Evolutionary conservation across 2,797 vertebrate genomes (phyloP), one percentile per base, ranked within the genome.

Genomic region (Crocidura indochinensis): DNA sequence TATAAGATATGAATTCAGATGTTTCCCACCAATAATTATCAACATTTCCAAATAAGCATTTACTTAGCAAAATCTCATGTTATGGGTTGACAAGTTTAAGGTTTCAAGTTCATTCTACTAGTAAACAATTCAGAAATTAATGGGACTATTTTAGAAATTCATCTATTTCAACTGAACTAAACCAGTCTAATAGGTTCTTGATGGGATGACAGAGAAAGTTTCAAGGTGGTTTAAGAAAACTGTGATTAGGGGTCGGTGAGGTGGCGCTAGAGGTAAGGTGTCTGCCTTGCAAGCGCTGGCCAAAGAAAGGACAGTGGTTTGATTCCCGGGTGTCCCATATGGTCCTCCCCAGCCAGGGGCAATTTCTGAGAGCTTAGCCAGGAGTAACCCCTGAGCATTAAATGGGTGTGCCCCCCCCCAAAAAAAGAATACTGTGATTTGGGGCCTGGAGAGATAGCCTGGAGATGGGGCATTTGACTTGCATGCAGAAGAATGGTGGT

Each of bases 1-100:
- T 92, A 92, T 74, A 94, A 80, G 83, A 88, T 85, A 93, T 92
- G 87, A 96, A 96, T 97, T 96, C 89, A 92, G 90, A 96, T 93
- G 72, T 95, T 94, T 95, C 94, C 64, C 73, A 90, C 82, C 80
- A 76, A 69, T 91, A 96, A 96, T 95, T 88, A 95, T 94, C 95
- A 97, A 93, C 4, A 0, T 96, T 97, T 95, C 90, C 78, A 96
- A 91, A 77, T 81, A 83, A 97, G 88, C 68, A 91, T 95, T 95
- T 86, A 91, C 83, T 64, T 76, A n/a, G 46, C 82, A 95, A 81
- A 17, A 15, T 86, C 92, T 90, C 85, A 91, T 46, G 47, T 93
- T 74, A 53, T 81, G 87, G 93, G 46, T 84, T 80, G 82, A 79
- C 49, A 93, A 84, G 73, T 53, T 91, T 90, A 62, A 79, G 47